phyloP scores from a whole-genome alignment of 2,797 vertebrate genomes.

The Coranthus polyacanthus region DNA sequence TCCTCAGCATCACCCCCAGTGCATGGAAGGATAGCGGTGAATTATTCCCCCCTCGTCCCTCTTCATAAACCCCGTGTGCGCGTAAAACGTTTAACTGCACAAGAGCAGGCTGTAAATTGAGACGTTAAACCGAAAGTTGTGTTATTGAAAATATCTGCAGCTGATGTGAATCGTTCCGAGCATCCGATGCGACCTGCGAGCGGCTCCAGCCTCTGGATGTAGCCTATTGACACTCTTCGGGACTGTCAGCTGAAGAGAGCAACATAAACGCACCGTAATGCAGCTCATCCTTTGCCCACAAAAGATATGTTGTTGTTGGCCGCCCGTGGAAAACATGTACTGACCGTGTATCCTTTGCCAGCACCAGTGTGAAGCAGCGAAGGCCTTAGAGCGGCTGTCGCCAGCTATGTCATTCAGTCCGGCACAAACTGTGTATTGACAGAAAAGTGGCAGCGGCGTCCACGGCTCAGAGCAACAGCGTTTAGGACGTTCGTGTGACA shows the following conservation, averaged over 20 bases:
- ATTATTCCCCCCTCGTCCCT: background rate
- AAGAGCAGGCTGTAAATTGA: background rate
- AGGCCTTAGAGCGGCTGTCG: slow-evolving; percentile 54
- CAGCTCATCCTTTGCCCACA: slow-evolving; percentile 36
- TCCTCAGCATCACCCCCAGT: slow-evolving; percentile 78
- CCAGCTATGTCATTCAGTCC: slow-evolving; percentile 68
- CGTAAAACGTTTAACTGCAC: background rate
- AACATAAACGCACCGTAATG: slow-evolving; percentile 41
- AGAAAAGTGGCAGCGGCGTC: slow-evolving; percentile 32
- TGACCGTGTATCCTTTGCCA: slow-evolving; percentile 51
- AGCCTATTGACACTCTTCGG: slow-evolving; percentile 32
- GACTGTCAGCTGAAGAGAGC: slow-evolving; percentile 35
- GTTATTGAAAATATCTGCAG: slow-evolving; percentile 28
- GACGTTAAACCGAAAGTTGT: slow-evolving; percentile 44
- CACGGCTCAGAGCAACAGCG: slow-evolving; percentile 47
- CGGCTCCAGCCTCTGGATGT: background rate
- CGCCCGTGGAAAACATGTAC: slow-evolving; percentile 58
- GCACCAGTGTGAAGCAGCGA: slow-evolving; percentile 28
- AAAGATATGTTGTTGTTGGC: slow-evolving; percentile 55
- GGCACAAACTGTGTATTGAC: slow-evolving; percentile 38
- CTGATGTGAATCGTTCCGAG: slow-evolving; percentile 32
- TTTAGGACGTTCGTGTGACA: slow-evolving; percentile 51
- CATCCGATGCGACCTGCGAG: slow-evolving; percentile 19
- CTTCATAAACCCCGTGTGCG: slow-evolving; percentile 1
- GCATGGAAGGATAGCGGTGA: slow-evolving; percentile 11